phyloP scores from a whole-genome alignment of 2,888 invertebrate species.

The Troglohyphantes excavatus region DNA sequence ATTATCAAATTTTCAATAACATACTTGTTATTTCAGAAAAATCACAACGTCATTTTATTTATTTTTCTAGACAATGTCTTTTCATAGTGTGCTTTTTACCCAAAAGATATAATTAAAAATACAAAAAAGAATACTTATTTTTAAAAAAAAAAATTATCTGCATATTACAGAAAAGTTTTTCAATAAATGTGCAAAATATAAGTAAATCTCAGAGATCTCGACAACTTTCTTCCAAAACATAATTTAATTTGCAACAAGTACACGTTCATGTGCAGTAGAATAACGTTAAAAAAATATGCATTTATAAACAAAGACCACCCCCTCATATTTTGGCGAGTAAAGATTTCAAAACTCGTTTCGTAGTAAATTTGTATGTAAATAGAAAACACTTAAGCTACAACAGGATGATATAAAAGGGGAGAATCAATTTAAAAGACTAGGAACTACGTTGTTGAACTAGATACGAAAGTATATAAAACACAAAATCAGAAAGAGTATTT shows the following conservation, averaged over 20 bases:
- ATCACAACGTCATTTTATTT: too few species aligned
- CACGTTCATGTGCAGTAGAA: background rate
- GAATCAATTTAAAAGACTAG: background rate
- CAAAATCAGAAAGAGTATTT: background rate
- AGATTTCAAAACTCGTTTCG: background rate
- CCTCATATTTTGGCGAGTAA: background rate
- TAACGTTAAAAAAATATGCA: background rate
- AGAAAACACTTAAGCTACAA: background rate
- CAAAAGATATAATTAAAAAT: background rate
- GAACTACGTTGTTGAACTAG: background rate
- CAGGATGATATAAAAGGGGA: background rate
- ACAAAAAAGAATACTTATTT: too few species aligned
- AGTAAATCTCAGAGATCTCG: too few species aligned
- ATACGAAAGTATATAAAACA: background rate
- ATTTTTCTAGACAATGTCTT: too few species aligned
- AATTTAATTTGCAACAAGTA: background rate
- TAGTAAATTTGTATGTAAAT: slow-evolving; percentile 5
- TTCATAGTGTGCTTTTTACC: too few species aligned
- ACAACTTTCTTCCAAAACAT: background rate
- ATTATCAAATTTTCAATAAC: too few species aligned
- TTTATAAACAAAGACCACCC: background rate
- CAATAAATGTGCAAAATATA: too few species aligned
- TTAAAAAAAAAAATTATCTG: too few species aligned
- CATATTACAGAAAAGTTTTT: too few species aligned
- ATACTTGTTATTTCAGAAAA: too few species aligned